Base-by-base conservation (phyloP, 2,888 invertebrate species). In the Mythimna lalbum region DNA sequence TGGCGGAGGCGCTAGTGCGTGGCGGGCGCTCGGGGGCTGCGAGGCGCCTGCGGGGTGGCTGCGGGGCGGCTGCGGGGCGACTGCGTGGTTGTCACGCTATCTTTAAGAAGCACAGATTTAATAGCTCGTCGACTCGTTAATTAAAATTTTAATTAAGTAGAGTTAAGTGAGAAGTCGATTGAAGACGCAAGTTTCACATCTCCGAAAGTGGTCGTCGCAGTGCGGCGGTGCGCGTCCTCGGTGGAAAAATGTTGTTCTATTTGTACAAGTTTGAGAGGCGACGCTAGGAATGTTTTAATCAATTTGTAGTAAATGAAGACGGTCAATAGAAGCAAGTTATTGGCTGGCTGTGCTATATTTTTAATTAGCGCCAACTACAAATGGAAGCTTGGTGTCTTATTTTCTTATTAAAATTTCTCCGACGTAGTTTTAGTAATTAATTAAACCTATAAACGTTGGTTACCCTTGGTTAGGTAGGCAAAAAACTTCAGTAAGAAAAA, bases 81-180 rank as follows among this genome's bases (percentile, higher is more conserved):
- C 43, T 56, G 68, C 82, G 73, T 63, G 31, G 62, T 49, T 63
- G 56, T 55, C 55, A 19, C 71, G 43, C 60, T 78, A 76, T 76
- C 79, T 79, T 59, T 68, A 80, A 78, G 72, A 70, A 78, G 69
- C 52, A 55, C 57, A 63, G 63, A 69, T 78, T 78, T 68, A 72
- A 80, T 71, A 76, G 65, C 68, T 65, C 60, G 21, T 62, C 33
- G 31, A 56, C 53, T 74, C 69, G 62, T 71, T 79, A 73, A 83
- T 83, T 79, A 83, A 70, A 81, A 69, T 70, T 81, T 75, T 81
- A 83, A 81, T 83, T 77, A 81, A 76, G 71, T 71, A 73, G 65
- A 76, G 65, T 66, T 67, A 72, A 76, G 62, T 73, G 55, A 63
- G 69, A 63, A 75, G 63, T 66, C 39, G 56, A 82, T 71, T 73